Evolutionary conservation across 1,140 invertebrate species (phyloP).

Genomic region (Ganaspis sp.): DNA sequence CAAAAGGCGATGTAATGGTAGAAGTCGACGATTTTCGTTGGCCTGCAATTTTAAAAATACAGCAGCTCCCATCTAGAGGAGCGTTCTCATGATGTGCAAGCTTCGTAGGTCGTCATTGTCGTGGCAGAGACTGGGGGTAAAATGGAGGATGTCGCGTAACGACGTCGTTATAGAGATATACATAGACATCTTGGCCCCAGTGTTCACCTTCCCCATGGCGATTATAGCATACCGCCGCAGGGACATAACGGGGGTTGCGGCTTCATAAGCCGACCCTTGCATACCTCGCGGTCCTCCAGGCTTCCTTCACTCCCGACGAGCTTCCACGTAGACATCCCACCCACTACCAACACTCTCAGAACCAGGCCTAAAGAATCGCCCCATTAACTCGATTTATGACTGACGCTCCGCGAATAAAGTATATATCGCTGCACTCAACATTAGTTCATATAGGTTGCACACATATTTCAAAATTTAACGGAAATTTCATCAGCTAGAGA

Average conservation of each 20-base stretch:
- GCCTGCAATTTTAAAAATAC: not conserved
- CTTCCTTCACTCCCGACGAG: not conserved
- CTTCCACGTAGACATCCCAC: constrained; percentile 28
- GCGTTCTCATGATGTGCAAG: not conserved
- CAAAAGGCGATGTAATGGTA: too few species aligned
- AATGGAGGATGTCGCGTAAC: constrained; percentile 47
- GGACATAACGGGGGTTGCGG: constrained; percentile 57
- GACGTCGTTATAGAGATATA: constrained; percentile 62
- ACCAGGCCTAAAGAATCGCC: constrained; percentile 51
- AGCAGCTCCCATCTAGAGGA: not conserved
- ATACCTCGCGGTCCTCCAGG: constrained; percentile 53
- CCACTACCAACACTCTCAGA: constrained; percentile 41
- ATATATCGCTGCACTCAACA: not conserved
- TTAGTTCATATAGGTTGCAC: not conserved
- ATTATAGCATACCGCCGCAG: constrained; percentile 60
- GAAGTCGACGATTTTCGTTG: too few species aligned
- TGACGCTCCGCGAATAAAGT: not conserved
- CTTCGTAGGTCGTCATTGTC: constrained; percentile 8
- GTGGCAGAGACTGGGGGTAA: not conserved
- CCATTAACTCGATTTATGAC: constrained; percentile 53
- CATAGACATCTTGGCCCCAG: constrained; percentile 55
- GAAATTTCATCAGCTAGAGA: too few species aligned
- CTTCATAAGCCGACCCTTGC: constrained; percentile 59
- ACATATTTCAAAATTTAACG: too few species aligned
- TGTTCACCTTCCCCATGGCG: constrained; percentile 55